Conservation (phyloP, 2,888 invertebrate species). For the Eumerus sabulonum region DNA sequence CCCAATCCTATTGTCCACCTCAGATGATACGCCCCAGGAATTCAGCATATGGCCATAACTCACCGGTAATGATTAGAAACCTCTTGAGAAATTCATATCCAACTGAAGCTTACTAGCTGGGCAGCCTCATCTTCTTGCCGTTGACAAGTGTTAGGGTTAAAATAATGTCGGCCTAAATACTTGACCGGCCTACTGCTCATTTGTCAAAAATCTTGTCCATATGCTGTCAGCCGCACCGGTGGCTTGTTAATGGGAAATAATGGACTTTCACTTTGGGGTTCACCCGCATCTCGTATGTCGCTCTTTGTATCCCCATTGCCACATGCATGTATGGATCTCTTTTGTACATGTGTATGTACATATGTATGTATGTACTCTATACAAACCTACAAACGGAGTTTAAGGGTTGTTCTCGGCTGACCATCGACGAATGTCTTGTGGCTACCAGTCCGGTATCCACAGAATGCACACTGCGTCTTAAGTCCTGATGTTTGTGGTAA, state of each 20-base stretch:
- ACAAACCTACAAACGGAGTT: constrained; percentile 34
- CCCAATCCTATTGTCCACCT: constrained; percentile 21
- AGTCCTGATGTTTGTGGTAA: constrained; percentile 44
- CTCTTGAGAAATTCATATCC: constrained; percentile 72
- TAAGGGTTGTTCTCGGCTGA: constrained; percentile 65
- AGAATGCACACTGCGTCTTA: constrained; percentile 63
- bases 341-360: too few relatives aligned
- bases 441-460: constrained; percentile 46
- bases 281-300: constrained; percentile 20
- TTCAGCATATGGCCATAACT: constrained; percentile 72
- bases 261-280: constrained; percentile 68
- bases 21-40: constrained; percentile 54
- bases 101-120: constrained; percentile 42
- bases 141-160: constrained; percentile 60
- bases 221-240: constrained; percentile 69
- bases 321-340: too few relatives aligned
- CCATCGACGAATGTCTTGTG: constrained; percentile 62
- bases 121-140: constrained; percentile 43
- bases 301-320: background rate
- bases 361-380: too few relatives aligned
- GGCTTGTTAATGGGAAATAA: constrained; percentile 70
- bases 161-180: constrained; percentile 68
- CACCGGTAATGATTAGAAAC: constrained; percentile 74
- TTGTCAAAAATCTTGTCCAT: constrained; percentile 69
- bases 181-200: constrained; percentile 67